Evolutionary conservation across 2,888 invertebrate genomes (phyloP).

Genomic region (Cephus spinipes): DNA sequence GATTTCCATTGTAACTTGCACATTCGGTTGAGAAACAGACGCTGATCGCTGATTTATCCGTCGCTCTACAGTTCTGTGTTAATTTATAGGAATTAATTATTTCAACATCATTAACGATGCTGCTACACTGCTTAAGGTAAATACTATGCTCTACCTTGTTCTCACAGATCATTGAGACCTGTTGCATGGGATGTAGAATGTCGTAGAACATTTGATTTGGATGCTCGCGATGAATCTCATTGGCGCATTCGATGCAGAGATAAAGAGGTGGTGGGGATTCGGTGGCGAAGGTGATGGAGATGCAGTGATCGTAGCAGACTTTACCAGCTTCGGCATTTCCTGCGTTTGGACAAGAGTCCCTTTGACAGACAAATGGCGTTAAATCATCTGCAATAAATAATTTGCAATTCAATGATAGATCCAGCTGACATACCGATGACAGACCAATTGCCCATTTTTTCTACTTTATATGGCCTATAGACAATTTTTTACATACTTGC

Average conservation of each 20-base stretch:
- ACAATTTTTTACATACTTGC: constrained; percentile 73
- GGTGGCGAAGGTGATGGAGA: constrained; percentile 86
- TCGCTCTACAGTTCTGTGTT: constrained; percentile 87
- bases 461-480: neutral
- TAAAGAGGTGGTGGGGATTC: constrained; percentile 95
- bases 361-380: constrained; percentile 87
- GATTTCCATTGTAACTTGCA: constrained; percentile 94
- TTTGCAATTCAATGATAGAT: neutral
- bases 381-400: constrained; percentile 72
- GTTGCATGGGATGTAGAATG: constrained; percentile 92
- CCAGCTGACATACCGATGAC: neutral
- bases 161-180: constrained; percentile 95
- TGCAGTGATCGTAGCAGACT: constrained; percentile 94
- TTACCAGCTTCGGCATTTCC: constrained; percentile 90
- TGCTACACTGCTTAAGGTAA: neutral
- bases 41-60: constrained; percentile 91
- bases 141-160: constrained; percentile 77
- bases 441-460: neutral
- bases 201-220: constrained; percentile 88
- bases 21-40: constrained; percentile 98
- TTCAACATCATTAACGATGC: neutral
- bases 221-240: constrained; percentile 89
- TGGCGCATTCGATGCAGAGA: constrained; percentile 95
- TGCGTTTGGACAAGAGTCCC: constrained; percentile 90
- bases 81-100: neutral